Conservation (phyloP, 2,113 vertebrate genomes). For the Heptranchias perlo region DNA sequence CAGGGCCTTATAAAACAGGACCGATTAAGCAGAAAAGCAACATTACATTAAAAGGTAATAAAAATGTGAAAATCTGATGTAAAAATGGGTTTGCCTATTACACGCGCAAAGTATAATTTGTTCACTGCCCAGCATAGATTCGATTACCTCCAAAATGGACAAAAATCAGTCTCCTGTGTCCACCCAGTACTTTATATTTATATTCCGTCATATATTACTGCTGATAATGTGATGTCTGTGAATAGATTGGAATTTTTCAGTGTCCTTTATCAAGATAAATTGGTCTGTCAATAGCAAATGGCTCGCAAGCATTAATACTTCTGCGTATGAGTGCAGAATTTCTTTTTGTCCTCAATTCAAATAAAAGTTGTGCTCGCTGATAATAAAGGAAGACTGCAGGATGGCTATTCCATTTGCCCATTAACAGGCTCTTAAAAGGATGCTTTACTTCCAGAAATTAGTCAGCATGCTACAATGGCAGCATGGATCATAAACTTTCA, state of each 20-base stretch:
- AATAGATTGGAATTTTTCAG: slow-evolving; percentile 91
- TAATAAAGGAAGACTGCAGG: slow-evolving; percentile 75
- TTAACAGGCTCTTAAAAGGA: slow-evolving; percentile 90
- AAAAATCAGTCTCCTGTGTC: slow-evolving; percentile 57
- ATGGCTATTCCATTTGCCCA: slow-evolving; percentile 82
- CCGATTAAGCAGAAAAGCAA: slow-evolving; percentile 63
- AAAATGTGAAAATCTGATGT: slow-evolving; percentile 64
- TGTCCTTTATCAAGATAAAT: slow-evolving; percentile 95
- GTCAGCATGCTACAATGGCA: slow-evolving; percentile 76
- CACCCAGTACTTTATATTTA: slow-evolving; percentile 77
- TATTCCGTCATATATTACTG: slow-evolving; percentile 83
- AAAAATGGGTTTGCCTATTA: slow-evolving; percentile 77
- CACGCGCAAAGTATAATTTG: slow-evolving; percentile 57
- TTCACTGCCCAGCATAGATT: slow-evolving; percentile 61
- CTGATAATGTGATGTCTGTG: slow-evolving; percentile 86
- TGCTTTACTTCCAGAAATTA: slow-evolving; percentile 92
- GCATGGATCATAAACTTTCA: slow-evolving; percentile 94
- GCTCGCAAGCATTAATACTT: slow-evolving; percentile 74
- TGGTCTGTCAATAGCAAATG: slow-evolving; percentile 86
- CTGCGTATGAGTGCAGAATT: slow-evolving; percentile 61
- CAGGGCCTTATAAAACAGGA: slow-evolving; percentile 54
- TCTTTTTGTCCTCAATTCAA: slow-evolving; percentile 61
- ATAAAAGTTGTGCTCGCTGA: slow-evolving; percentile 84
- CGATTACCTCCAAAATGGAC: slow-evolving; percentile 66
- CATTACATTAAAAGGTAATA: slow-evolving; percentile 66